Conservation (phyloP, 2,888 invertebrate genomes). For the Phyto melanocephala region DNA sequence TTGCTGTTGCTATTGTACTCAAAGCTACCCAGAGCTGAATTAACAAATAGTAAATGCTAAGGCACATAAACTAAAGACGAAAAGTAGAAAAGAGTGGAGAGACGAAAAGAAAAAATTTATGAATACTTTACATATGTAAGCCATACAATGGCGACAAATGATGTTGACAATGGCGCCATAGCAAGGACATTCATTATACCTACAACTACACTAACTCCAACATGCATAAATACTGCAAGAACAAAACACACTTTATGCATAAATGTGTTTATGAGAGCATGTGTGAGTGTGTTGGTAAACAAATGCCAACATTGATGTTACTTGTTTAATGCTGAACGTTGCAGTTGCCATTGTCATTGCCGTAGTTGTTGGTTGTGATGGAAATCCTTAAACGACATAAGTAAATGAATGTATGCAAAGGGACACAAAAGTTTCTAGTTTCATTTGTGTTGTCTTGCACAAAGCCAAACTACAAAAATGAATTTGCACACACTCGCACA, state of each 20-base stretch:
- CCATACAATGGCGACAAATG: slow-evolving; percentile 64
- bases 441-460: neutral
- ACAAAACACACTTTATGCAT: neutral
- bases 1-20: slow-evolving; percentile 21
- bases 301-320: slow-evolving; percentile 36
- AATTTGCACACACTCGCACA: neutral
- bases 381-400: slow-evolving; percentile 55
- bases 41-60: slow-evolving; percentile 31
- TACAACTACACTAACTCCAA: neutral
- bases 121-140: slow-evolving; percentile 60
- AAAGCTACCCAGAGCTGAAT: slow-evolving; percentile 44
- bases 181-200: slow-evolving; percentile 43
- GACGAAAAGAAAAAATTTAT: neutral
- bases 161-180: slow-evolving; percentile 65
- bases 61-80: slow-evolving; percentile 3
- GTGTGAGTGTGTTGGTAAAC: neutral
- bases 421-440: slow-evolving; percentile 22
- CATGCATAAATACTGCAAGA: slow-evolving; percentile 24
- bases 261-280: neutral
- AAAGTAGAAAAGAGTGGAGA: neutral
- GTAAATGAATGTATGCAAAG: slow-evolving; percentile 54
- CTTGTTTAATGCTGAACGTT: slow-evolving; percentile 11
- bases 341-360: neutral
- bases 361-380: slow-evolving; percentile 31
- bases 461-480: neutral